phyloP scores from a whole-genome alignment of 2,888 invertebrate species.

The Embidobia sp. region DNA sequence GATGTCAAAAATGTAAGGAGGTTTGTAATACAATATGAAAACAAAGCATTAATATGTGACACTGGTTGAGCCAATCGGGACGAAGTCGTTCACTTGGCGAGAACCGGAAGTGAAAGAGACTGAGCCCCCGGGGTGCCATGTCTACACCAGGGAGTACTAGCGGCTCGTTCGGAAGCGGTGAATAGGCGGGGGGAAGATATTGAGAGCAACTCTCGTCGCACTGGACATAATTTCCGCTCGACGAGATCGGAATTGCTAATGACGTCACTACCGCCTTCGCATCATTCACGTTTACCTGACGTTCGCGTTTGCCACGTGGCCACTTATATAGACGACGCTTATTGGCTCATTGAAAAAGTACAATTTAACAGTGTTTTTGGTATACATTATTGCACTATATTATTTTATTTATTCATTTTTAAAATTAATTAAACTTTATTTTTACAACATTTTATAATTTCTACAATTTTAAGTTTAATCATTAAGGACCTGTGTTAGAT shows the following conservation, averaged over 20 bases:
- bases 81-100: constrained; percentile 75
- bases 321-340: constrained; percentile 44
- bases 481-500: no score
- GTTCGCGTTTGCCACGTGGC: constrained; percentile 55
- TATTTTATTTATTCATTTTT: no score
- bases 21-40: no score
- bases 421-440: no score
- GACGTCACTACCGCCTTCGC: constrained; percentile 80
- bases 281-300: constrained; percentile 76
- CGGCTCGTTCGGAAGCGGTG: constrained; percentile 62
- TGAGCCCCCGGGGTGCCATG: constrained; percentile 69
- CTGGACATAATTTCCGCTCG: constrained; percentile 82
- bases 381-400: no score
- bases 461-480: no score
- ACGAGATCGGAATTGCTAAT: constrained; percentile 82
- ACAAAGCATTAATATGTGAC: no score
- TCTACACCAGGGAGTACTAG: constrained; percentile 62
- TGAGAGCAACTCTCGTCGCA: constrained; percentile 80
- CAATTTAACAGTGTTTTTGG: no score
- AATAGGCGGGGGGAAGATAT: constrained; percentile 76
- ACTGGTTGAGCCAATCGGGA: constrained; percentile 73
- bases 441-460: no score
- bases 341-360: constrained; percentile 52
- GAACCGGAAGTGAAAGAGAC: constrained; percentile 80
- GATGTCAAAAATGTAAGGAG: no score